These are phyloP conservation scores for Dipus sagitta DNA, from an alignment of 2,797 vertebrate genomes.

Conservation along the genomic window DNA sequence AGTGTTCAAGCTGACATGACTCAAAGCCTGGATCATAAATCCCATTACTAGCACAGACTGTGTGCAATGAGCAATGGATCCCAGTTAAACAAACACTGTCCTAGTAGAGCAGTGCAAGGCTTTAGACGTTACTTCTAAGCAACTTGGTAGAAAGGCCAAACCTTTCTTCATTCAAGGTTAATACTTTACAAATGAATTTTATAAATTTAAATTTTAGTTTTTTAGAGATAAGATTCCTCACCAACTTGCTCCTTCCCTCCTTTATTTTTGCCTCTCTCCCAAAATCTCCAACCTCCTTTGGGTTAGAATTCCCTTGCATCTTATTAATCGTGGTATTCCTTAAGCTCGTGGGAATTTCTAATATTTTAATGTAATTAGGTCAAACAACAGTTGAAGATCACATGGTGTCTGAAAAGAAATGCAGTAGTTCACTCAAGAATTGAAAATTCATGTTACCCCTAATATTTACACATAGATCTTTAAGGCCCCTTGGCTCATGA, in stretches of 20 bases:
- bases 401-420: not conserved
- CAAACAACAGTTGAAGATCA: not conserved
- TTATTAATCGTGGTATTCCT: slow-evolving; percentile 34
- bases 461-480: not conserved
- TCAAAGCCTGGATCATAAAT: not conserved
- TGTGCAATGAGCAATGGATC: not conserved
- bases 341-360: not conserved
- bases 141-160: not conserved
- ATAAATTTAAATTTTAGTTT: not conserved
- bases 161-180: slow-evolving; percentile 6
- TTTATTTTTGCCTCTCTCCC: not conserved
- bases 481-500: not conserved
- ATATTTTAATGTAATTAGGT: not conserved
- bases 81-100: not conserved
- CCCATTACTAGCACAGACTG: not conserved
- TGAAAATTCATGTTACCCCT: not conserved
- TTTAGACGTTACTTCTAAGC: not conserved
- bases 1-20: not conserved
- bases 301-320: not conserved
- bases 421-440: not conserved
- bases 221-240: not conserved
- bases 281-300: not conserved
- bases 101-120: not conserved
- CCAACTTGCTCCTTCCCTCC: not conserved
- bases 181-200: not conserved